These are phyloP conservation scores for Brevimyrus niger DNA, from an alignment of 2,113 vertebrate species.

Conservation along the genomic window DNA sequence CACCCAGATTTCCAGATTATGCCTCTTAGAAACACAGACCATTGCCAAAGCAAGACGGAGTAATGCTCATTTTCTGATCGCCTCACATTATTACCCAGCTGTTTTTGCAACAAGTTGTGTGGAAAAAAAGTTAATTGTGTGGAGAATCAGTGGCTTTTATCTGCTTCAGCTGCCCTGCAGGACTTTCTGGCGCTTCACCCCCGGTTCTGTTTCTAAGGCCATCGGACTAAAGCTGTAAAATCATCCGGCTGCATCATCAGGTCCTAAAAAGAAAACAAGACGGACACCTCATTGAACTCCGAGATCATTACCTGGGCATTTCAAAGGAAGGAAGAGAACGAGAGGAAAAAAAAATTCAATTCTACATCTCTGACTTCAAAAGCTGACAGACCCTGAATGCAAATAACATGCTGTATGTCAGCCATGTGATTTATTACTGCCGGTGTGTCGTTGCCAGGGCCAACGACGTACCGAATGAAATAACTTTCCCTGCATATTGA, in stretches of 20 bases:
- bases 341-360: conserved; percentile 21
- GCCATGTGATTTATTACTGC: conserved; percentile 26
- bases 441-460: conserved; percentile 11
- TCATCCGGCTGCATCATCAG: neutral
- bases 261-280: conserved; percentile 19
- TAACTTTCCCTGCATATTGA: conserved; percentile 16
- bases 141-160: conserved; percentile 7
- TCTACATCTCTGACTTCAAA: conserved; percentile 26
- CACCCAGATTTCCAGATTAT: neutral
- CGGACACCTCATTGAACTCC: conserved; percentile 16
- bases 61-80: neutral
- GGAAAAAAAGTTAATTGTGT: conserved; percentile 15
- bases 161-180: neutral
- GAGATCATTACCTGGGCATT: conserved; percentile 20
- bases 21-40: neutral
- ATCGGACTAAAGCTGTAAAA: neutral
- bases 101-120: neutral
- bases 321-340: neutral
- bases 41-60: neutral
- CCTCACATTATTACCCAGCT: neutral
- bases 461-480: conserved; percentile 11
- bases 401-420: conserved; percentile 27
- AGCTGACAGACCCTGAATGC: conserved; percentile 26
- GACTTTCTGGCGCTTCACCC: neutral
- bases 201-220: neutral